These are phyloP conservation scores for Palaemon carinicauda DNA, from an alignment of 1,140 invertebrate species.

Conservation along the genomic window DNA sequence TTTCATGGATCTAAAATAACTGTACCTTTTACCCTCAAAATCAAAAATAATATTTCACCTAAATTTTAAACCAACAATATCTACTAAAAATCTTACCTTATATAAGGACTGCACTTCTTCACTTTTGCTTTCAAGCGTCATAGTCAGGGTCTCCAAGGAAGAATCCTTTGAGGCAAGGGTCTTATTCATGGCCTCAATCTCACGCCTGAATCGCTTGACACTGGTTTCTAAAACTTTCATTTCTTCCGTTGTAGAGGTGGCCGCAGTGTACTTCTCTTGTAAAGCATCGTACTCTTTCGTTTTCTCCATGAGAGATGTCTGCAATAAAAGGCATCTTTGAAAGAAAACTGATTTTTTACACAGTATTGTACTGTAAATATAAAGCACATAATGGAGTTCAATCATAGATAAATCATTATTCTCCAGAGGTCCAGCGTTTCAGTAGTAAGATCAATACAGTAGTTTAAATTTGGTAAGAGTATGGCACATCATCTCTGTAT, in stretches of 20 bases:
- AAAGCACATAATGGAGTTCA: too few species aligned
- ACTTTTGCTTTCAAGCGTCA: constrained; percentile 10
- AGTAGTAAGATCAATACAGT: too few species aligned
- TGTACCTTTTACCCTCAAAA: too few species aligned
- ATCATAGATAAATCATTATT: too few species aligned
- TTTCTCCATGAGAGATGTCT: constrained; percentile 57
- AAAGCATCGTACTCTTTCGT: constrained; percentile 54
- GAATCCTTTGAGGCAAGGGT: neutral
- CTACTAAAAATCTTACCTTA: constrained; percentile 13
- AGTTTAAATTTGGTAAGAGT: too few species aligned
- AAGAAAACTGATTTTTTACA: too few species aligned
- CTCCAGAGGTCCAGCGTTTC: too few species aligned
- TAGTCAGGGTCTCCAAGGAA: neutral
- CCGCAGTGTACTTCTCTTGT: constrained; percentile 28
- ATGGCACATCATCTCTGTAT: too few species aligned
- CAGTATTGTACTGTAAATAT: too few species aligned
- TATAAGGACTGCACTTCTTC: constrained; percentile 12
- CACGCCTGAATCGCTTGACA: constrained; percentile 39
- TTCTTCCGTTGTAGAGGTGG: constrained; percentile 60
- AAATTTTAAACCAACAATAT: neutral
- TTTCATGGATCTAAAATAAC: too few species aligned
- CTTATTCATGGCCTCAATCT: constrained; percentile 17
- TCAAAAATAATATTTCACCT: neutral
- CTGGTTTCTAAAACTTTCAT: constrained; percentile 62
- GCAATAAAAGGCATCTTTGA: neutral